phyloP scores from a whole-genome alignment of 2,888 invertebrate species.

The Drosophila lutescens region DNA sequence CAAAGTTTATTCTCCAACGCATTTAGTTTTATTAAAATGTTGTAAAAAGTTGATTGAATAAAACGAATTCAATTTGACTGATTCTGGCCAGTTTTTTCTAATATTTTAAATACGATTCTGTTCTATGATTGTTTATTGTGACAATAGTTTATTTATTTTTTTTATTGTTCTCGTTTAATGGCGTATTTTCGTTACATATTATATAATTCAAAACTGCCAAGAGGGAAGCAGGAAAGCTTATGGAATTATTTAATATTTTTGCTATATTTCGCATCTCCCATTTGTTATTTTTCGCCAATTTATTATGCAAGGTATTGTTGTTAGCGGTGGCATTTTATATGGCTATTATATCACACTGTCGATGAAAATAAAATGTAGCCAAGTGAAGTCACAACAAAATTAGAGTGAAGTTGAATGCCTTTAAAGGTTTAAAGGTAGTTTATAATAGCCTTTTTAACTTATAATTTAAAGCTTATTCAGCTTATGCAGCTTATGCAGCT shows the following conservation, averaged over 20 bases:
- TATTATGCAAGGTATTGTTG: slow-evolving; percentile 32
- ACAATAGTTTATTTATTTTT: not conserved
- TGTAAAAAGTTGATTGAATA: slow-evolving; percentile 5
- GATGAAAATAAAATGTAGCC: slow-evolving; percentile 14
- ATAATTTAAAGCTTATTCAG: not conserved
- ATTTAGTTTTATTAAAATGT: slow-evolving; percentile 11
- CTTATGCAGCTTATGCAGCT: not conserved
- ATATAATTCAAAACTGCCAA: slow-evolving; percentile 19
- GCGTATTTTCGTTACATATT: slow-evolving; percentile 11
- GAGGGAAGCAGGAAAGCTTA: slow-evolving; percentile 28
- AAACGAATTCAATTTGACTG: not conserved
- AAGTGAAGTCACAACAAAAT: not conserved
- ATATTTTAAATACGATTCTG: slow-evolving; percentile 10
- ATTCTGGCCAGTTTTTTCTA: not conserved
- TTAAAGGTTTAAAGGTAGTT: not conserved
- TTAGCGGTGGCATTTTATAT: slow-evolving; percentile 13
- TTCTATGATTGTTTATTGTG: slow-evolving; percentile 1
- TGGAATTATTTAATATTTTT: slow-evolving; percentile 39
- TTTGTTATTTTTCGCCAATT: slow-evolving; percentile 28
- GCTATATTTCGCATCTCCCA: slow-evolving; percentile 11
- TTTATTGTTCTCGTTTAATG: slow-evolving; percentile 10
- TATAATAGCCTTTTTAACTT: not conserved
- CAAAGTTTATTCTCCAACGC: not conserved
- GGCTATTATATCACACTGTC: slow-evolving; percentile 18
- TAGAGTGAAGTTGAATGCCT: slow-evolving; percentile 3